These are phyloP conservation scores for Ophiodon elongatus DNA, from an alignment of 2,113 vertebrate species.

Conservation along the genomic window DNA sequence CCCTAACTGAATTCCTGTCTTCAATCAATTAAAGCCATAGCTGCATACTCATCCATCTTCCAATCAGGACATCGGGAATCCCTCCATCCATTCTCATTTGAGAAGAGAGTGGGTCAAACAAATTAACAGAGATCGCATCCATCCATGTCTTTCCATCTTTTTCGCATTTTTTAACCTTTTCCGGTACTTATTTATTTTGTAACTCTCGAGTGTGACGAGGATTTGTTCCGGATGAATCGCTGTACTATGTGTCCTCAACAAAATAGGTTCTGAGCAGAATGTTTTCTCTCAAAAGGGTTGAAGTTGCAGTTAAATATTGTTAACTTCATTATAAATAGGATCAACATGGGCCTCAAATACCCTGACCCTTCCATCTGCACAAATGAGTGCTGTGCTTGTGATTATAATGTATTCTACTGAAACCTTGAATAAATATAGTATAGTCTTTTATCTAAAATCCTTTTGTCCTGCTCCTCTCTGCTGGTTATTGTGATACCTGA, in stretches of 20 bases:
- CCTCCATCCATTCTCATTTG: conserved; percentile 81
- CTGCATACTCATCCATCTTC: conserved; percentile 80
- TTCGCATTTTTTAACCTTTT: conserved; percentile 24
- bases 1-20: conserved; percentile 80
- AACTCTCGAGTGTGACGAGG: neutral
- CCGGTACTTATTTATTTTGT: conserved; percentile 35
- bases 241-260: neutral
- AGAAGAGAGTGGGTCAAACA: conserved; percentile 70
- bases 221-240: neutral
- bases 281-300: neutral
- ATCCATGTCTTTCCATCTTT: conserved; percentile 59
- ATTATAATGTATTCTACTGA: conserved; percentile 4
- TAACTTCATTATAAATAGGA: conserved; percentile 31
- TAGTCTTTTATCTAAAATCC: conserved; percentile 15
- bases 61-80: conserved; percentile 76
- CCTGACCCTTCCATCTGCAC: conserved; percentile 4
- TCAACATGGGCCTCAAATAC: neutral
- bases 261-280: neutral
- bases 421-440: conserved; percentile 32
- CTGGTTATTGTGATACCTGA: conserved; percentile 23
- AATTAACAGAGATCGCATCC: conserved; percentile 72
- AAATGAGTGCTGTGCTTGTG: neutral
- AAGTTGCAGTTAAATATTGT: neutral
- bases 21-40: conserved; percentile 82
- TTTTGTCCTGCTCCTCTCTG: conserved; percentile 17